Evolutionary conservation across 2,113 vertebrate genomes (phyloP).

Genomic region (Antechinus stuartii): DNA sequence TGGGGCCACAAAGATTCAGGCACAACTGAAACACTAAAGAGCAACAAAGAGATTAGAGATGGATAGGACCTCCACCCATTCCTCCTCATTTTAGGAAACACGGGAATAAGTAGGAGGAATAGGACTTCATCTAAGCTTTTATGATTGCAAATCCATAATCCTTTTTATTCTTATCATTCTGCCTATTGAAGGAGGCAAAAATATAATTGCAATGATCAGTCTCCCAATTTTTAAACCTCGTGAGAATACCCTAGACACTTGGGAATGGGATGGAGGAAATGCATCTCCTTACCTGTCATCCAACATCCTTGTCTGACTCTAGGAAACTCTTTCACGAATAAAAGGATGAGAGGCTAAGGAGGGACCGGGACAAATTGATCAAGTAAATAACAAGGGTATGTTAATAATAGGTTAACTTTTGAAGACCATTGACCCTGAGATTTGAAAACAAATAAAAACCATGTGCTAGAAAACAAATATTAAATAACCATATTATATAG

Average conservation of each 20-base stretch:
- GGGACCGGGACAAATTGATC: background rate
- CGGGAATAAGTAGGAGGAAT: no score
- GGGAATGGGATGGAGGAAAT: background rate
- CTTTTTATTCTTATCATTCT: background rate
- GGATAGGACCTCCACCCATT: background rate
- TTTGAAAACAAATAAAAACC: no score
- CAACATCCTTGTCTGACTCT: background rate
- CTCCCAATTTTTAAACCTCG: background rate
- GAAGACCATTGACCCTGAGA: no score
- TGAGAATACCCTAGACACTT: background rate
- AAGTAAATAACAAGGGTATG: background rate
- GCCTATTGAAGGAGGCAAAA: background rate
- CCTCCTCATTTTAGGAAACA: background rate
- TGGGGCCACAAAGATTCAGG: background rate
- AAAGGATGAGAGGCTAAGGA: background rate
- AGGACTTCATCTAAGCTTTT: background rate
- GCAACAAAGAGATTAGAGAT: background rate
- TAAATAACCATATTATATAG: no score
- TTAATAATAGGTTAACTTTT: no score
- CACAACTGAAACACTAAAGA: background rate
- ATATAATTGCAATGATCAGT: background rate
- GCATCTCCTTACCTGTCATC: background rate
- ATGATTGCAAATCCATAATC: background rate
- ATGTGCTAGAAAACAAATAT: no score
- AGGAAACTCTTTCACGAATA: background rate